phyloP scores from a whole-genome alignment of 2,888 invertebrate species.

The Sicus ferrugineus region DNA sequence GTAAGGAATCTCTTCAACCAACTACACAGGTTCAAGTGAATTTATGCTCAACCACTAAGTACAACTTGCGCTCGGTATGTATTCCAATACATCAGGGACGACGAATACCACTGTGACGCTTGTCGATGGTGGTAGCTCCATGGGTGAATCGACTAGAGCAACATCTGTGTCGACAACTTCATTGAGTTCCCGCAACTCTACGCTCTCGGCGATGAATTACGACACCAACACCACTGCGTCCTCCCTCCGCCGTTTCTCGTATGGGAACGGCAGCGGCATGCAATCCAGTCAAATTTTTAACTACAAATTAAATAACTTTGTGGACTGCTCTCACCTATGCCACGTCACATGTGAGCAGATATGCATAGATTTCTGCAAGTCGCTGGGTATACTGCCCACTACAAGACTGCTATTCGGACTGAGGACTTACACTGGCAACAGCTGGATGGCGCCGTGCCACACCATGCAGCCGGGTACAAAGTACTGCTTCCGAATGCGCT shows the following conservation, averaged over 20 bases:
- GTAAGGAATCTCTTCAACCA: slow-evolving; percentile 13
- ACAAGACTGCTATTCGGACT: slow-evolving; percentile 82
- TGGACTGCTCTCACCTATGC: slow-evolving; percentile 47
- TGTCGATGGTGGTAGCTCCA: slow-evolving; percentile 49
- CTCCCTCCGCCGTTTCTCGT: neutral
- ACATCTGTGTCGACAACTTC: slow-evolving; percentile 40
- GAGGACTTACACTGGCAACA: slow-evolving; percentile 69
- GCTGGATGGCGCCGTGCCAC: slow-evolving; percentile 76
- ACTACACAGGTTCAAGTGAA: slow-evolving; percentile 23
- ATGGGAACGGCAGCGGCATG: slow-evolving; percentile 42
- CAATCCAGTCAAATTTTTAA: slow-evolving; percentile 52
- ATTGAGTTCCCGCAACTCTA: slow-evolving; percentile 39
- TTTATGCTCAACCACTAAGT: neutral
- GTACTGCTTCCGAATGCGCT: slow-evolving; percentile 82
- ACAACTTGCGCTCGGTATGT: neutral
- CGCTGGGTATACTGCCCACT: slow-evolving; percentile 77
- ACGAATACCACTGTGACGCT: slow-evolving; percentile 45
- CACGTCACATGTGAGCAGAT: slow-evolving; percentile 71
- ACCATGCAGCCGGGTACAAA: slow-evolving; percentile 66
- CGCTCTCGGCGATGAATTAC: neutral
- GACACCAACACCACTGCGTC: neutral
- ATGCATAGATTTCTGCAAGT: slow-evolving; percentile 75
- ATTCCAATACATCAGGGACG: slow-evolving; percentile 43
- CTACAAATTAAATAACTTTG: slow-evolving; percentile 50
- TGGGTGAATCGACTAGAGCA: slow-evolving; percentile 32